A percentile compares a stretch with the other conserved stretches of the same genome.
phyloP scores from a whole-genome alignment of 2,797 vertebrate genomes.

The Schizopygopsis malacanthus region DNA sequence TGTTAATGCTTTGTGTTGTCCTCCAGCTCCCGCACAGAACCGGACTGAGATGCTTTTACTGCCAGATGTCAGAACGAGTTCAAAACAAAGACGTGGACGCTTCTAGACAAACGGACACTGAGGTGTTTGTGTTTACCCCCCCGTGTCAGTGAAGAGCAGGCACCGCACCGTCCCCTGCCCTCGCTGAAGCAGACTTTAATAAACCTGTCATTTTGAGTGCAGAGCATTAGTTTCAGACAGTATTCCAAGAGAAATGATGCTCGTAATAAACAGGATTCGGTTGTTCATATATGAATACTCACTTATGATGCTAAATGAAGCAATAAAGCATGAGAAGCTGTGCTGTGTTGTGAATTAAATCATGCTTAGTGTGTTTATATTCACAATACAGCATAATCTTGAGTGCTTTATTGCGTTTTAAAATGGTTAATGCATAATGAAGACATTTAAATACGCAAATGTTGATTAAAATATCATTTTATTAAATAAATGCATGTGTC shows the following conservation, averaged over 20 bases:
- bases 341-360: not conserved
- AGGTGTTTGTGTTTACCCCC: not conserved
- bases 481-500: not conserved
- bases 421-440: not conserved
- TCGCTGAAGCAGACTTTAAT: slow-evolving; percentile 1
- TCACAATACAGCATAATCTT: not conserved
- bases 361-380: not conserved
- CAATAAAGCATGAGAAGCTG: not conserved
- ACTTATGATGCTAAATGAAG: slow-evolving; percentile 6
- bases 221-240: slow-evolving; percentile 1
- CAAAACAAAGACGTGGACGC: slow-evolving; percentile 29
- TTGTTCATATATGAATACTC: not conserved
- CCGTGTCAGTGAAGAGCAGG: not conserved
- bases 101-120: slow-evolving; percentile 36
- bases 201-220: slow-evolving; percentile 16
- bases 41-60: slow-evolving; percentile 47
- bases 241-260: not conserved
- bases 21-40: slow-evolving; percentile 50
- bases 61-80: slow-evolving; percentile 30
- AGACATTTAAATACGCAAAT: not conserved
- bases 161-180: not conserved
- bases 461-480: slow-evolving; percentile 14
- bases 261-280: not conserved
- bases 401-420: not conserved
- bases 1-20: not conserved